Conservation (phyloP, 2,113 vertebrate species). For the Alectura lathami region DNA sequence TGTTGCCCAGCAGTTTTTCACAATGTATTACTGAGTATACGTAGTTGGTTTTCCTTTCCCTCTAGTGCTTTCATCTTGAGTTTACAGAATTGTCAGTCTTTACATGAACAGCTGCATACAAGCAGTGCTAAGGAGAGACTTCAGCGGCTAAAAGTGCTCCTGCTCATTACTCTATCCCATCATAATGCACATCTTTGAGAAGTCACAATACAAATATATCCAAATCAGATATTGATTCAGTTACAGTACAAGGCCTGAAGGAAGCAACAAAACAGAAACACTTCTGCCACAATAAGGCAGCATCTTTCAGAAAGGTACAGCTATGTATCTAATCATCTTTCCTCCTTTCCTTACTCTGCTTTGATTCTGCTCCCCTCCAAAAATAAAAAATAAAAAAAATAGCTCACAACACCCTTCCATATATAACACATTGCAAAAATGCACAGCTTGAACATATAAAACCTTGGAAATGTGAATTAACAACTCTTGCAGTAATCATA, state of each 20-base stretch:
- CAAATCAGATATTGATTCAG: neutral
- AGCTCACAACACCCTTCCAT: neutral
- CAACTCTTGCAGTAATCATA: neutral
- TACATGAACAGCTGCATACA: neutral
- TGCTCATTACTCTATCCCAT: neutral
- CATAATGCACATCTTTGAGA: neutral
- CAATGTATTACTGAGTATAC: neutral
- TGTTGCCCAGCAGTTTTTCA: neutral
- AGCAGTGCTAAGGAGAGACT: neutral
- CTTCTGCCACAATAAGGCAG: neutral
- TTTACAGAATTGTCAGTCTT: neutral
- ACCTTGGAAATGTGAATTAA: constrained; percentile 3
- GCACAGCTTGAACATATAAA: neutral
- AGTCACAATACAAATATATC: neutral
- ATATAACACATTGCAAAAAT: neutral
- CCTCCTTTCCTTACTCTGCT: neutral
- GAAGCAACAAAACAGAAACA: neutral
- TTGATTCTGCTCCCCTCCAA: neutral
- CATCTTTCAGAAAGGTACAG: neutral
- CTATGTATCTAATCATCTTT: neutral
- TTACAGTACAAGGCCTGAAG: neutral
- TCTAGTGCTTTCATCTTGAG: neutral
- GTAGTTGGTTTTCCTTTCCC: neutral
- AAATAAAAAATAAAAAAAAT: neutral
- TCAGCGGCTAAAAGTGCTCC: neutral